A percentile compares a stretch with the other conserved stretches of the same genome.
Evolutionary conservation across 2,113 vertebrate species (phyloP).

Genomic region (Gracilinanus agilis): DNA sequence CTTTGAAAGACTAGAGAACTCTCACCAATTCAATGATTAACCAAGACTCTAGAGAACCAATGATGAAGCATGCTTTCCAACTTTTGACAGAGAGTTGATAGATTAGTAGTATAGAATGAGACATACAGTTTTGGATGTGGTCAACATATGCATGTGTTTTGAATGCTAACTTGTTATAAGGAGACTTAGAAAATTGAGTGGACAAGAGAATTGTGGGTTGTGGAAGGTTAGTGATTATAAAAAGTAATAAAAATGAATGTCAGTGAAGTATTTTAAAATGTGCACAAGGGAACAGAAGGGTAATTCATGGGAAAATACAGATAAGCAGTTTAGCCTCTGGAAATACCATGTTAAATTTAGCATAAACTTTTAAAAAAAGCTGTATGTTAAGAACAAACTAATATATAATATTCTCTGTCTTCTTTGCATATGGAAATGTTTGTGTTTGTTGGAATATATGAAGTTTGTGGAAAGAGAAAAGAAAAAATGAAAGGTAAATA

Average conservation of each 20-base stretch:
- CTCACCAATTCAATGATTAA: neutral
- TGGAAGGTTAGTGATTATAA: neutral
- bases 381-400: neutral
- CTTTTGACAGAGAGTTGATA: neutral
- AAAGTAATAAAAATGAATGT: neutral
- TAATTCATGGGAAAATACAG: neutral
- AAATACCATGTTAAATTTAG: neutral
- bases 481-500: neutral
- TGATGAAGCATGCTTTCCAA: neutral
- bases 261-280: neutral
- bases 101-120: neutral
- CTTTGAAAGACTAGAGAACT: neutral
- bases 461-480: neutral
- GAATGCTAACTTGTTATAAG: neutral
- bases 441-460: neutral
- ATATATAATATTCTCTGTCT: neutral
- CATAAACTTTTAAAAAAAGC: neutral
- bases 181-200: neutral
- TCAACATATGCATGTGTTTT: neutral
- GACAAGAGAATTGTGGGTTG: neutral
- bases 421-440: neutral
- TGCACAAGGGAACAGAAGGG: neutral
- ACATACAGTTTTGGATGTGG: neutral
- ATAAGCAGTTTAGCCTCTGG: neutral
- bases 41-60: neutral